Evolutionary conservation across 1,140 invertebrate genomes (phyloP).

Genomic region (Bombus polaris): DNA sequence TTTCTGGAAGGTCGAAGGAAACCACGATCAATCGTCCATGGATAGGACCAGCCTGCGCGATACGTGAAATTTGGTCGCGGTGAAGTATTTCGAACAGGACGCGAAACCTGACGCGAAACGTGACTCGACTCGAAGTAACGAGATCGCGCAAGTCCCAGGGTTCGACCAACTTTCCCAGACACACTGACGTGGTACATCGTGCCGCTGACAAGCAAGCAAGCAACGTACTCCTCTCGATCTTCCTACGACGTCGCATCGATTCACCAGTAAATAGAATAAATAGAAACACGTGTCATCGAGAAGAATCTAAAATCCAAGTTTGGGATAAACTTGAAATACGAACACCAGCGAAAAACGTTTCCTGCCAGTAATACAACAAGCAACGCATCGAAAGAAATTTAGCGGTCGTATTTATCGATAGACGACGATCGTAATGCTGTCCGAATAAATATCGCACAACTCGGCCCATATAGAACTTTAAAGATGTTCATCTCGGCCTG

Average conservation of each 20-base stretch:
- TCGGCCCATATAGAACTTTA: no score
- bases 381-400: not conserved
- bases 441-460: not conserved
- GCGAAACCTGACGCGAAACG: constrained; percentile 38
- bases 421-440: not conserved
- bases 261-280: not conserved
- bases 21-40: constrained; percentile 44
- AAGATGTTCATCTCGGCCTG: not conserved
- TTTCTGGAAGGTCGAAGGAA: no score
- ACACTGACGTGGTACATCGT: not conserved
- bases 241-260: not conserved
- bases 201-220: constrained; percentile 28
- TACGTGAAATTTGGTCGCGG: constrained; percentile 21
- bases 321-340: not conserved
- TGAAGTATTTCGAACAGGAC: constrained; percentile 4
- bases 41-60: not conserved
- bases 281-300: not conserved
- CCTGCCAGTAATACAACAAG: not conserved
- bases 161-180: constrained; percentile 32
- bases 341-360: not conserved
- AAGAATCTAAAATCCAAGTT: not conserved
- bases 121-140: constrained; percentile 36
- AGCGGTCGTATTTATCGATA: not conserved
- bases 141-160: not conserved
- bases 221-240: constrained; percentile 10